Conservation (phyloP, 37 sponge, comb jelly and placozoan species). For the Chondrilla cf. caribensis region DNA sequence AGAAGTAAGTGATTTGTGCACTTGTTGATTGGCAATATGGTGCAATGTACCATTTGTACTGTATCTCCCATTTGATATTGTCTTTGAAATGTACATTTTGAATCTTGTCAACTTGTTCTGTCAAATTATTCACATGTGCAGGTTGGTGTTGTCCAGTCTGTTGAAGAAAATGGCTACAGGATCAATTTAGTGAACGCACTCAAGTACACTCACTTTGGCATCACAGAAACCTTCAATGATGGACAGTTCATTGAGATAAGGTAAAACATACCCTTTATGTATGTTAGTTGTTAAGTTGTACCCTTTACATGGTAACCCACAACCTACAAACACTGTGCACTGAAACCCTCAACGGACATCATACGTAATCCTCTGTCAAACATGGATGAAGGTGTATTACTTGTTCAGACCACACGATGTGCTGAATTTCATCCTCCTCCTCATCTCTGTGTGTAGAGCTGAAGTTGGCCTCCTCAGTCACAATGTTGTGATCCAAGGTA, state of each 20-base stretch:
- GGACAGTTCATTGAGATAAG: constrained; percentile 84
- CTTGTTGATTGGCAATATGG: no score
- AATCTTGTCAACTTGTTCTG: neutral
- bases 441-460: constrained; percentile 53
- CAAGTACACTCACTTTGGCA: constrained; percentile 60
- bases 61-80: no score
- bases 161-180: constrained; percentile 48
- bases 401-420: no score
- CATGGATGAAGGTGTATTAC: no score
- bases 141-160: constrained; percentile 20
- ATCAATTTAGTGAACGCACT: constrained; percentile 33
- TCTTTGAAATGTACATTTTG: no score
- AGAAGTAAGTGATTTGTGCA: constrained; percentile 40
- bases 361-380: no score
- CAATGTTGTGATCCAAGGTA: constrained; percentile 80
- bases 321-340: neutral
- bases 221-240: constrained; percentile 64
- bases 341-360: neutral
- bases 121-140: no score
- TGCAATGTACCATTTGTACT: no score
- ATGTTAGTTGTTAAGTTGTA: no score
- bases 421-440: no score
- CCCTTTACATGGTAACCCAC: no score
- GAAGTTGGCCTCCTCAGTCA: constrained; percentile 85
- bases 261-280: neutral